phyloP scores from a whole-genome alignment of 2,797 vertebrate species.

The Microcaecilia unicolor region DNA sequence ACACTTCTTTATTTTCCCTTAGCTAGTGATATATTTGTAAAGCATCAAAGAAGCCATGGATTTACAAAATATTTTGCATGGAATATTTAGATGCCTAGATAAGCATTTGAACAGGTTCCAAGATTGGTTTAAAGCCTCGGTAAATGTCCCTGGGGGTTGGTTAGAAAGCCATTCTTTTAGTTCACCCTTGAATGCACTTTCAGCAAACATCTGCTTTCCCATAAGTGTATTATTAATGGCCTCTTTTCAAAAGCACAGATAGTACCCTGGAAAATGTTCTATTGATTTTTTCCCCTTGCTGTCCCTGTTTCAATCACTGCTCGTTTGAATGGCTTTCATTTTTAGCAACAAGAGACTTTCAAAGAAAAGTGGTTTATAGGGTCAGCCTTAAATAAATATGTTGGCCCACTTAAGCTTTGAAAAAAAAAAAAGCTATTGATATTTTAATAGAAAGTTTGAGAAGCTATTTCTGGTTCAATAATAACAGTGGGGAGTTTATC shows the following conservation, averaged over 20 bases:
- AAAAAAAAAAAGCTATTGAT: conserved; percentile 58
- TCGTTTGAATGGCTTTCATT: conserved; percentile 59
- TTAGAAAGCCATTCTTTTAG: conserved; percentile 39
- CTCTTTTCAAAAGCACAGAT: conserved; percentile 57
- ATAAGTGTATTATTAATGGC: conserved; percentile 58
- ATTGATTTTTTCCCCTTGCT: conserved; percentile 52
- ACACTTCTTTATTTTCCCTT: too few relatives aligned
- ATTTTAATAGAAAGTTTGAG: conserved; percentile 57
- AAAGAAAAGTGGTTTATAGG: conserved; percentile 45
- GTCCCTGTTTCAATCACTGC: conserved; percentile 51
- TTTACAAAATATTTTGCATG: too few relatives aligned
- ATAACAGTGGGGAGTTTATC: conserved; percentile 46
- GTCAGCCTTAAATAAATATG: conserved; percentile 54
- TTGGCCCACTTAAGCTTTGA: conserved; percentile 54
- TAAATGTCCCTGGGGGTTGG: conserved; percentile 33
- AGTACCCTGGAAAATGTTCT: conserved; percentile 48
- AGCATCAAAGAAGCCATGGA: too few relatives aligned
- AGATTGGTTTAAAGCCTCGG: conserved; percentile 36
- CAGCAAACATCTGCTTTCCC: conserved; percentile 52
- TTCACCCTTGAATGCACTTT: conserved; percentile 57
- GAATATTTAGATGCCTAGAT: conserved; percentile 5
- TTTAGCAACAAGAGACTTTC: conserved; percentile 53
- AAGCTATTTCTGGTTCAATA: conserved; percentile 41
- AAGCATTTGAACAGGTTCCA: conserved; percentile 21
- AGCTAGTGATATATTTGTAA: too few relatives aligned